These are phyloP conservation scores for Phalacrocorax carbo DNA, from an alignment of 2,113 vertebrate species.

Conservation along the genomic window DNA sequence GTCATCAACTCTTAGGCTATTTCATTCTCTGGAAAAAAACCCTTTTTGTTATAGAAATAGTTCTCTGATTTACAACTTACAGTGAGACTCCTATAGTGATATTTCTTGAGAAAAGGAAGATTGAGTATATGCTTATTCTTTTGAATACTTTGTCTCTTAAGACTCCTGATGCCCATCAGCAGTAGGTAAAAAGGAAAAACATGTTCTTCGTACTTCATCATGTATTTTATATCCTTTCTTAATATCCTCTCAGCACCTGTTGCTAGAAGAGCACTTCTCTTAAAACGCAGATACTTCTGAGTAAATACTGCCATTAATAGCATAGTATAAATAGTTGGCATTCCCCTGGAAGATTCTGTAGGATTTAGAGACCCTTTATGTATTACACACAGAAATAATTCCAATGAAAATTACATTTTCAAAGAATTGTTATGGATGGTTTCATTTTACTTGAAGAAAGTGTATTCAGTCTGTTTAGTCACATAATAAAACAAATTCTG, in stretches of 20 bases:
- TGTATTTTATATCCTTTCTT: neutral
- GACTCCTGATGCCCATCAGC: neutral
- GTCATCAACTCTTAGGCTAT: neutral
- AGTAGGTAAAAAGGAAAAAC: neutral
- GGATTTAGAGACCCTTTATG: neutral
- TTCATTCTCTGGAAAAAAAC: slow-evolving; percentile 1
- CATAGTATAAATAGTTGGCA: neutral
- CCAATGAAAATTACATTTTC: neutral
- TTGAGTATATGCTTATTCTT: neutral
- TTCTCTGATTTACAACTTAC: neutral
- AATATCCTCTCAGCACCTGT: neutral
- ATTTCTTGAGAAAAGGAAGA: neutral
- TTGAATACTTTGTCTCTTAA: neutral
- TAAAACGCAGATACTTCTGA: neutral
- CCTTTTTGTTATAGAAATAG: neutral
- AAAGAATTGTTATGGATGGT: neutral
- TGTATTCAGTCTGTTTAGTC: neutral
- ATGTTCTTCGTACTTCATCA: neutral
- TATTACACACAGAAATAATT: neutral
- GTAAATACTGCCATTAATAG: neutral
- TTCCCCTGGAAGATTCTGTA: neutral
- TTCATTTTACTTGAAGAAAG: neutral
- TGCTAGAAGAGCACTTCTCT: neutral
- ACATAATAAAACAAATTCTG: neutral
- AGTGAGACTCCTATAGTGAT: neutral